A percentile compares a stretch with the other conserved stretches of the same genome.
Conservation (phyloP, 30 jellyfish, hydroid and myxozoan genomes). For the Cassiopea xamachana region DNA sequence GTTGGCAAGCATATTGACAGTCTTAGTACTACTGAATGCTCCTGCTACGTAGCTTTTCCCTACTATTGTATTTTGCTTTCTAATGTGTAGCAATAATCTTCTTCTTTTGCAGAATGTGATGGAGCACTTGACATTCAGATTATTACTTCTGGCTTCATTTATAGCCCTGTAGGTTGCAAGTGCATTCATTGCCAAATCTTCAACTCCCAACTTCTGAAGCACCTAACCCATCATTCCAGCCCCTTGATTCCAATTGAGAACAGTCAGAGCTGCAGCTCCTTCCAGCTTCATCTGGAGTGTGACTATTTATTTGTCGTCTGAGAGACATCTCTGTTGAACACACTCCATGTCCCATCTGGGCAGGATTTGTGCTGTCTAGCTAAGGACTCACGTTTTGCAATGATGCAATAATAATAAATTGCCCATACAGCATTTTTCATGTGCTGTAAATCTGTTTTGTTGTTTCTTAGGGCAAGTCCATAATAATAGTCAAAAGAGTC, state of each 20-base stretch:
- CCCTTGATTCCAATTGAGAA: constrained; percentile 46
- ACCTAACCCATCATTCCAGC: constrained; percentile 27
- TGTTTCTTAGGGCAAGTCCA: not conserved
- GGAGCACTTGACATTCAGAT: constrained; percentile 1
- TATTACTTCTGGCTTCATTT: constrained; percentile 4
- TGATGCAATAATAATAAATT: too few species aligned
- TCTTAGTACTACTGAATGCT: constrained; percentile 14
- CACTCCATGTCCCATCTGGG: too few species aligned
- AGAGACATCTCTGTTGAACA: too few species aligned
- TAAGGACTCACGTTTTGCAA: too few species aligned
- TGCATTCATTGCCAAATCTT: constrained; percentile 39
- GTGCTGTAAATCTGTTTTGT: too few species aligned
- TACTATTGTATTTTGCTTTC: constrained; percentile 16
- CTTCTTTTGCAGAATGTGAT: constrained; percentile 30
- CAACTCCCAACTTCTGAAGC: constrained; percentile 43
- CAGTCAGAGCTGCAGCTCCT: constrained; percentile 10
- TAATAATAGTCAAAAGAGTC: not conserved
- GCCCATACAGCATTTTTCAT: too few species aligned
- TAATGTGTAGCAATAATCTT: constrained; percentile 29
- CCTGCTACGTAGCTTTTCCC: constrained; percentile 49
- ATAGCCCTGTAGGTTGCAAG: constrained; percentile 34
- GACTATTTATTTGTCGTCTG: too few species aligned
- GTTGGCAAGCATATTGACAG: not conserved
- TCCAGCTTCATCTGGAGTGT: not conserved
- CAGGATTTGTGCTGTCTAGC: too few species aligned